Percentiles rank a stretch among this genome's conserved stretches.
Conservation (phyloP, 2,797 vertebrate genomes). For the Cyprinella venusta region DNA sequence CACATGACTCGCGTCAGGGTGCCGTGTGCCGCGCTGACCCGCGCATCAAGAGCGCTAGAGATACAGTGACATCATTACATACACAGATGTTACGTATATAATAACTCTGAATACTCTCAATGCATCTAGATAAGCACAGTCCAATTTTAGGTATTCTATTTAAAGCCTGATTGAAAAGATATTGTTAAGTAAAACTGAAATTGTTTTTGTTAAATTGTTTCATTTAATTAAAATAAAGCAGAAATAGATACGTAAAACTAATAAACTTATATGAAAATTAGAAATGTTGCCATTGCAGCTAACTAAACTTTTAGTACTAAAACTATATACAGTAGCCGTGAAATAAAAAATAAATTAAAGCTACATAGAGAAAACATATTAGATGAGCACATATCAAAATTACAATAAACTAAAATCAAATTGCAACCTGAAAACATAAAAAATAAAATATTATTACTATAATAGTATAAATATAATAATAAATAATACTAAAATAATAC, state of each 20-base stretch:
- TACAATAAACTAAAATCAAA: background rate
- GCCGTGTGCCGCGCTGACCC: background rate
- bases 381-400: background rate
- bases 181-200: background rate
- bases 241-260: background rate
- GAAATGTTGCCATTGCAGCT: background rate
- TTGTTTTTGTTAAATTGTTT: background rate
- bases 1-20: background rate
- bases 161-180: background rate
- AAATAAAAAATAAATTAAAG: background rate
- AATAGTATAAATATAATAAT: no score
- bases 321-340: background rate
- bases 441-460: background rate
- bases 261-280: background rate
- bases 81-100: no score
- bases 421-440: background rate
- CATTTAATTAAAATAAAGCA: background rate
- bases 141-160: background rate
- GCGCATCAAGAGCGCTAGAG: background rate
- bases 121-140: background rate
- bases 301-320: no score
- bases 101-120: background rate
- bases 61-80: no score
- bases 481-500: background rate
- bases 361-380: background rate